Evolutionary conservation across 2,113 vertebrate genomes (phyloP).

Genomic region (Onychorhynchus coronatus): DNA sequence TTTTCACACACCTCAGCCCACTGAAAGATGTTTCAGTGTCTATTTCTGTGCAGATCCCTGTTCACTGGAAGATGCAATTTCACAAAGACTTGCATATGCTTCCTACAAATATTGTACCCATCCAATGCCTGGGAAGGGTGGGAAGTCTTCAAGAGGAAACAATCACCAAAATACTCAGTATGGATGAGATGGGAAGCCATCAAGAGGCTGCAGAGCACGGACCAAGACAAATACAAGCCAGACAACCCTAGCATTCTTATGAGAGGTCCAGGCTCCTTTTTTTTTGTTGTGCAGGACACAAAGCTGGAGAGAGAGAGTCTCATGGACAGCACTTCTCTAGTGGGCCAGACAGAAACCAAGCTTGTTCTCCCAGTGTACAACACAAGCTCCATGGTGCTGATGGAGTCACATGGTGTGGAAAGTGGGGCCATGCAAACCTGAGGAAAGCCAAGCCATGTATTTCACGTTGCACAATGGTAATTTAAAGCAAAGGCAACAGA

Average conservation of each 20-base stretch:
- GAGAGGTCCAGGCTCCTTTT: neutral
- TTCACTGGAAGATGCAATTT: neutral
- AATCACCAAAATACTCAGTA: neutral
- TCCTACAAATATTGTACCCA: neutral
- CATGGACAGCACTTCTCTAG: neutral
- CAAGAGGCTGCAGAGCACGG: neutral
- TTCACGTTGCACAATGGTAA: neutral
- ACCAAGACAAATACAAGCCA: neutral
- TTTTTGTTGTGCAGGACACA: neutral
- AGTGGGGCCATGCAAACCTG: neutral
- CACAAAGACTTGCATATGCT: neutral
- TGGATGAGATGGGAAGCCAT: neutral
- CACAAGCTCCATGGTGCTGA: fast-evolving
- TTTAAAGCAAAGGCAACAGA: neutral
- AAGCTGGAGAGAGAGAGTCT: neutral
- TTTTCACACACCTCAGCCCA: neutral
- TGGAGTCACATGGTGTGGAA: neutral
- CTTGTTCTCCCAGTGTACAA: fast-evolving
- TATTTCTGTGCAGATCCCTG: neutral
- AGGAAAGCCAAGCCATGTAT: neutral
- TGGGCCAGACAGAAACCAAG: neutral
- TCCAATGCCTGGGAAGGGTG: neutral
- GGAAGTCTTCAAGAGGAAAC: neutral
- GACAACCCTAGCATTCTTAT: neutral
- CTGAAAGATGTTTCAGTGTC: neutral